Base-by-base conservation (phyloP, 2,113 vertebrate species). In the Anhinga anhinga region DNA sequence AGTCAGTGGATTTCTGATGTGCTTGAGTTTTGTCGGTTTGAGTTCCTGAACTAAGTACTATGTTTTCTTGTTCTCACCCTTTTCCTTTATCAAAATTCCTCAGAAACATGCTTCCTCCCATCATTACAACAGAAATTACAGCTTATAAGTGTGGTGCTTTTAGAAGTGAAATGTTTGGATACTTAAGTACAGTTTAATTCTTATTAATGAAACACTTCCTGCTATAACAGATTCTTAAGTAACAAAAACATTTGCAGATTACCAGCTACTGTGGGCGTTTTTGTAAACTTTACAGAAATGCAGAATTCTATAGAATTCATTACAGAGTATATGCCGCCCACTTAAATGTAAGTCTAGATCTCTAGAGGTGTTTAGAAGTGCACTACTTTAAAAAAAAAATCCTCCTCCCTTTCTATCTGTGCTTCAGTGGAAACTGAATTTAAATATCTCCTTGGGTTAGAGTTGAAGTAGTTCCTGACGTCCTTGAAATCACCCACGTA, bases 1-100 rank as follows among this genome's bases (percentile, higher is more conserved):
- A 98, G 99, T 99, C 87, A 98, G 98, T 98, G 61, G 29, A 59
- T 93, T 42, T 83, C 82, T 91, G 26, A 17, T 4, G 5, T 55
- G 11, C 79, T 55, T 84, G 32, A 13, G 49, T 91, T 82, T 76
- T 65, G 36, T 85, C 71, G 49, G 9, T 22, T 88, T 50, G 21
- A 3, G 30, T 69, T 81, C 49, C 53, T 72, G 27, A 69, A 40
- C 7, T 26, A 32, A 53, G 10, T 70, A 10, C 9, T 65, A 6
- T 34, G 5, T 69, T 88, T 79, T 65, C 30, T 58, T 77, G 30
- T n/a, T 70, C 16, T 79, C 49, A 10, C 23, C 34, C 15, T 52
- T 79, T 82, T 89, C 34, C 13, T 84, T 19, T 42, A 11, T 14
- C 61, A 44, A 6, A 77, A 81, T 32, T 71, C 13, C 59, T 61